Percentiles rank a stretch among this genome's conserved stretches.
Conservation (phyloP, 1,140 invertebrate species). For the Mercenaria mercenaria region DNA sequence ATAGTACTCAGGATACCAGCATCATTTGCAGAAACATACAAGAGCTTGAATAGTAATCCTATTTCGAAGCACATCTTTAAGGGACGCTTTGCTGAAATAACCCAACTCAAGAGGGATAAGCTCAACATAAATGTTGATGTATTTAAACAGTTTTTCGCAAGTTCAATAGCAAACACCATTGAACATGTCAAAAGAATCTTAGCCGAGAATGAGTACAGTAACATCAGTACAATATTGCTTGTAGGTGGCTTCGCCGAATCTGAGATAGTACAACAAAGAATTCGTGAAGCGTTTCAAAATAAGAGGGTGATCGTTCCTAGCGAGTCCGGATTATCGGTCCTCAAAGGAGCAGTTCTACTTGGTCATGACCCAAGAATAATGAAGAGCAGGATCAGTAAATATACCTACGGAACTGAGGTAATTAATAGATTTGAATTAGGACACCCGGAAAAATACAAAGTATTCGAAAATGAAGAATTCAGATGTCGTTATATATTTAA, state of each 20-base stretch:
- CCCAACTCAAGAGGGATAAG: background rate
- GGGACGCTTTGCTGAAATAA: background rate
- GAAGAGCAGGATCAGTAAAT: background rate
- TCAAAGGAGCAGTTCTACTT: constrained; percentile 46
- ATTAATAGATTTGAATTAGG: background rate
- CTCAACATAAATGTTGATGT: background rate
- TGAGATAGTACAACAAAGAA: background rate
- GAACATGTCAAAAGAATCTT: background rate
- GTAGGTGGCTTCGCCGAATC: constrained; percentile 43
- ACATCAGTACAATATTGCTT: background rate
- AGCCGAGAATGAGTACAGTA: background rate
- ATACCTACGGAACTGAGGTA: constrained; percentile 15
- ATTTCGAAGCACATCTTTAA: background rate
- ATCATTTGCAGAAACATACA: background rate
- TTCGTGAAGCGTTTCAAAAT: background rate
- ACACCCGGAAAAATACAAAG: background rate
- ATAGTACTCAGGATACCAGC: background rate
- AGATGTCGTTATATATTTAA: background rate
- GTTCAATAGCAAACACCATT: background rate
- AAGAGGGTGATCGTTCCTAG: constrained; percentile 5
- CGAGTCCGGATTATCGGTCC: constrained; percentile 19
- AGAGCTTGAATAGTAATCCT: background rate
- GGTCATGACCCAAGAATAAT: constrained; percentile 44
- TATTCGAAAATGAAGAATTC: background rate
- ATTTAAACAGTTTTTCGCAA: background rate